A percentile compares a stretch with the other conserved stretches of the same genome.
Evolutionary conservation across 2,797 vertebrate genomes (phyloP).

Genomic region (Aulostomus chinensis): DNA sequence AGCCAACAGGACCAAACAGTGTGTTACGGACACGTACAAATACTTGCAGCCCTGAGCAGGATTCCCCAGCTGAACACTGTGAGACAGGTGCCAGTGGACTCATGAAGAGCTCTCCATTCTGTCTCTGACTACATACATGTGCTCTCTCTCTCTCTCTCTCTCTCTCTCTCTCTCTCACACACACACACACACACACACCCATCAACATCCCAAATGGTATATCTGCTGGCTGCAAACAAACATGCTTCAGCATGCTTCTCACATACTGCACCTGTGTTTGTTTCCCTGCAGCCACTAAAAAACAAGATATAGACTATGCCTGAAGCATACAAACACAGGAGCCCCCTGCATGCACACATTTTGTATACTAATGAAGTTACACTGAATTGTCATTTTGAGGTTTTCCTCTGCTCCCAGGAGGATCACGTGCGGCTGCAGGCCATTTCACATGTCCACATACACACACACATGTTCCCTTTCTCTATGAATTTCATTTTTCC

Average conservation of each 20-base stretch:
- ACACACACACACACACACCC: conserved; percentile 7
- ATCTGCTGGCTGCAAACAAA: conserved; percentile 9
- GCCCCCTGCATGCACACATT: conserved; percentile 1
- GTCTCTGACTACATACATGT: background rate
- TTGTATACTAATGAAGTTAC: conserved; percentile 12
- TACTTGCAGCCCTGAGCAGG: conserved; percentile 1
- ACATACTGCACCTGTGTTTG: conserved; percentile 13
- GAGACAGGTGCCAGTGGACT: conserved; percentile 7
- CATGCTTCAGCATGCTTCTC: conserved; percentile 12
- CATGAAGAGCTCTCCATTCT: conserved; percentile 13
- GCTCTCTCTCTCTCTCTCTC: background rate
- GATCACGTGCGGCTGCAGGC: conserved; percentile 20
- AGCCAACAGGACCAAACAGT: conserved; percentile 8
- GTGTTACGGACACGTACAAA: conserved; percentile 1
- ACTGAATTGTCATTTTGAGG: conserved; percentile 12
- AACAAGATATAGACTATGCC: conserved; percentile 17
- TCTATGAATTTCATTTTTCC: background rate
- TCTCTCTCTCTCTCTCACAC: background rate
- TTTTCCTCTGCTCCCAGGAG: conserved; percentile 15
- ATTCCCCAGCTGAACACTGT: conserved; percentile 6
- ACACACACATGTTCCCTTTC: background rate
- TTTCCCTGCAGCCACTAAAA: conserved; percentile 9
- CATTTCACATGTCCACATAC: conserved; percentile 10
- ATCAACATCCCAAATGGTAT: background rate
- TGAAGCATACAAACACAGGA: background rate